phyloP scores from a whole-genome alignment of 2,113 vertebrate species.

The Phaetusa simplex region DNA sequence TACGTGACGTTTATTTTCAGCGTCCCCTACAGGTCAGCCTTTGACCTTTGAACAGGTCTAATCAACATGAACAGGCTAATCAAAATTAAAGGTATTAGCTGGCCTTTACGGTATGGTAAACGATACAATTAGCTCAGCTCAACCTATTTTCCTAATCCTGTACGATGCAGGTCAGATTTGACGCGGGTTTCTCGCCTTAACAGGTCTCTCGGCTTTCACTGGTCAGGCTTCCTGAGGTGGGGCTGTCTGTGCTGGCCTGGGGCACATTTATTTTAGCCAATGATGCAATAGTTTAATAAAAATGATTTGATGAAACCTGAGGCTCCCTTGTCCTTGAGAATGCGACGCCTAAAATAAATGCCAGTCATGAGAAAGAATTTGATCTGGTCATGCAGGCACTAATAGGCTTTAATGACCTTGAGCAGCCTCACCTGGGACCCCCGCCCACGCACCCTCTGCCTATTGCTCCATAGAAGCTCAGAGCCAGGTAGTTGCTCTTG shows the following conservation, averaged over 20 bases:
- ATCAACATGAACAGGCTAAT: not conserved
- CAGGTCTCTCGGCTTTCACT: not conserved
- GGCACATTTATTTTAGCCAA: not conserved
- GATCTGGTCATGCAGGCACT: not conserved
- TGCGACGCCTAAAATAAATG: not conserved
- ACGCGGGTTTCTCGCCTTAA: not conserved
- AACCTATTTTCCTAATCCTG: not conserved
- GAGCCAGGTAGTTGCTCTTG: not conserved
- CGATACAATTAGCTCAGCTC: not conserved
- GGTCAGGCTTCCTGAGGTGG: not conserved
- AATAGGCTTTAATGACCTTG: not conserved
- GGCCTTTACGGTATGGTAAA: not conserved
- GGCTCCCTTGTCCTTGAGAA: not conserved
- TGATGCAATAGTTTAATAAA: not conserved
- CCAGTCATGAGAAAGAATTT: not conserved
- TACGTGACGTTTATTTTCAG: not conserved
- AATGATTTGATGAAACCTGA: not conserved
- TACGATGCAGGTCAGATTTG: not conserved
- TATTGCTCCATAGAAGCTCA: not conserved
- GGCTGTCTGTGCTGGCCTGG: not conserved
- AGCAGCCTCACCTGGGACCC: not conserved
- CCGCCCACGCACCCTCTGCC: too few relatives aligned
- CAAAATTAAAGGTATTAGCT: not conserved
- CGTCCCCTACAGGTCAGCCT: not conserved
- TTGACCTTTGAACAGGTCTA: too few relatives aligned